Percentiles rank a stretch among this genome's conserved stretches.
phyloP scores from a whole-genome alignment of 1,140 invertebrate species.

The Tetramorium simillimum region DNA sequence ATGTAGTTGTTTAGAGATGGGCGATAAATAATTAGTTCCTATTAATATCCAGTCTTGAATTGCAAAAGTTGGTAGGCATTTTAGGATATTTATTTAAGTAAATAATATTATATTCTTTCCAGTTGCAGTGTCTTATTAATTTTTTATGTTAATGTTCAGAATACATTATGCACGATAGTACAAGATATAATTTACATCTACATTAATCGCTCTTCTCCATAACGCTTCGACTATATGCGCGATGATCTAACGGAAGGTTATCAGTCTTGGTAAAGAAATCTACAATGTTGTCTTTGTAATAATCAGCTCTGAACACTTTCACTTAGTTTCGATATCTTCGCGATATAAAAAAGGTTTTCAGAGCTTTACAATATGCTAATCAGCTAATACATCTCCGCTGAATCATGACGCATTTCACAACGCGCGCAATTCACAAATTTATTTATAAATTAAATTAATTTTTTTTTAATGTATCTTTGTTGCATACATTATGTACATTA shows the following conservation, averaged over 20 bases:
- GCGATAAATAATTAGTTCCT: conserved; percentile 16
- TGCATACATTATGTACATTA: conserved; percentile 52
- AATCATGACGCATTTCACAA: conserved; percentile 11
- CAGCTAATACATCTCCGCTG: conserved; percentile 11
- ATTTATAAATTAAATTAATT: conserved; percentile 49
- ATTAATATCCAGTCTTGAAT: conserved; percentile 13
- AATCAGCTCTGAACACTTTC: conserved; percentile 12
- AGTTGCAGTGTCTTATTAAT: conserved; percentile 16
- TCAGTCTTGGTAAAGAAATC: conserved; percentile 66
- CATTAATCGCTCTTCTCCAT: conserved; percentile 43
- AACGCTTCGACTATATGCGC: conserved; percentile 12
- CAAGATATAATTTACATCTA: conserved; percentile 57
- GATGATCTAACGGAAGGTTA: conserved; percentile 52
- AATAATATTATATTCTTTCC: conserved; percentile 22
- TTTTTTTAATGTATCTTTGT: conserved; percentile 20
- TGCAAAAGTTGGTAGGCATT: conserved; percentile 24
- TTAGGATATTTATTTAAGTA: conserved; percentile 27
- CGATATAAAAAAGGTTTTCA: conserved; percentile 15
- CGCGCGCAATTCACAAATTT: background rate
- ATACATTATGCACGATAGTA: conserved; percentile 57
- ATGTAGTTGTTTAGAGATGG: background rate
- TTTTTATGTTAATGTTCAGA: conserved; percentile 48
- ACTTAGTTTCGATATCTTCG: background rate
- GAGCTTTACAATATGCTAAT: background rate
- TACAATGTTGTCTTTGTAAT: background rate